Evolutionary conservation across 1,140 invertebrate species (phyloP).

Genomic region (Habropoda laboriosa): DNA sequence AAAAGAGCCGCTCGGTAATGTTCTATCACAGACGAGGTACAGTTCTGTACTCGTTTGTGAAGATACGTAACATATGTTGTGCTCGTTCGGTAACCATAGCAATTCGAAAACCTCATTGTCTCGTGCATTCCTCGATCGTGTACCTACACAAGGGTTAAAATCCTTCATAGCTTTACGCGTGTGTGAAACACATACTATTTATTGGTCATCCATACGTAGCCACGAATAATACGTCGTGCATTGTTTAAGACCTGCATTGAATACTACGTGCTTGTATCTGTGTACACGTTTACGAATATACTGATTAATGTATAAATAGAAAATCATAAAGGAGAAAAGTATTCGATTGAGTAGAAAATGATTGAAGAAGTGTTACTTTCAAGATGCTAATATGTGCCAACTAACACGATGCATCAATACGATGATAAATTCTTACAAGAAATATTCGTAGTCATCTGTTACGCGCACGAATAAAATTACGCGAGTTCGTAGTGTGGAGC

Average conservation of each 20-base stretch:
- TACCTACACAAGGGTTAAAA: conserved; percentile 9
- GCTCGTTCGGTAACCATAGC: conserved; percentile 71
- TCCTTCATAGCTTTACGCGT: background rate
- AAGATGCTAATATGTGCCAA: background rate
- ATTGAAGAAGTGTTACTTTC: background rate
- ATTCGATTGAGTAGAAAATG: background rate
- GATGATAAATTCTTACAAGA: background rate
- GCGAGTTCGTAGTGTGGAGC: background rate
- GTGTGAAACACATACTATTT: background rate
- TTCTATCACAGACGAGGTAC: background rate
- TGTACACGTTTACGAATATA: background rate
- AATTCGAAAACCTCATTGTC: conserved; percentile 68
- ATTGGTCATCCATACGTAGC: background rate
- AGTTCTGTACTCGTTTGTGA: no score
- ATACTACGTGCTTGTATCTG: background rate
- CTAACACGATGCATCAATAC: background rate
- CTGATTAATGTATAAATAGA: background rate
- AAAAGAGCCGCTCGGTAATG: background rate
- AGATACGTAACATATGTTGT: conserved; percentile 64
- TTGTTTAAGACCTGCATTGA: background rate
- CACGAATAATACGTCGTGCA: background rate
- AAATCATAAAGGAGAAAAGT: background rate
- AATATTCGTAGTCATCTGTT: background rate
- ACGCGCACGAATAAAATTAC: background rate
- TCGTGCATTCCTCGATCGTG: conserved; percentile 10